Evolutionary conservation across 2,797 vertebrate genomes (phyloP), one percentile per base, ranked within the genome.

Genomic region (Sardinella longiceps): DNA sequence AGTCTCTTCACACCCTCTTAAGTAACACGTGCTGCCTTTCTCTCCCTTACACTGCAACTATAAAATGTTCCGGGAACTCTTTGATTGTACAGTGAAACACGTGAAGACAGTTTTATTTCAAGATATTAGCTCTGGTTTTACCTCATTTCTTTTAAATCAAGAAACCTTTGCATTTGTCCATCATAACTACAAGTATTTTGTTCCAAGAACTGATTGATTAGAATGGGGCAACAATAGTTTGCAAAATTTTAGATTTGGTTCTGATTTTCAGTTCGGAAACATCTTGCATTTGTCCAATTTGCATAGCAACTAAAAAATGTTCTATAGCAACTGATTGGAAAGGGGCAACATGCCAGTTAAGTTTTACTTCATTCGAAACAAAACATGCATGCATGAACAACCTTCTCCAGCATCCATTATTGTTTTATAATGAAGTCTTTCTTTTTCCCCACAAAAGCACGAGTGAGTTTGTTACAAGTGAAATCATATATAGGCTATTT

Each of bases 1-100:
- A 43, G 5, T 77, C 37, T 77, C 70, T 77, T 77, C 6, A 43
- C 70, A 43, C 70, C 37, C 33, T 77, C 70, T 43, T 77, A 77
- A 77, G 63, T 3, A 70, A 37, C 60, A 66, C 20, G 12, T 70
- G 63, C 12, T 37, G 63, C 12, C 28, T 70, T 33, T 66, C 15
- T 37, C 28, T 74, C 12, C 37, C 63, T 37, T 28, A 33, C 30
- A 30, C 60, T 12, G n/a, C 63, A 15, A 5, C 63, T 70, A 15
- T 28, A 33, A 74, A 39, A 7, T 74, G 66, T 39, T 74, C 18
- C 66, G 39, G 33, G 66, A 74, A 74, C 33, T 15, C 15, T 33
- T 74, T 39, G 66, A 39, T 39, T 74, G 33, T 33, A 74, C 3
- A 33, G 33, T 1, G 23, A n/a, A n/a, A 20, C 6, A 37, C 43